A percentile compares a stretch with the other conserved stretches of the same genome.
Conservation (phyloP, 2,888 invertebrate species). For the Microctonus hyperodae region DNA sequence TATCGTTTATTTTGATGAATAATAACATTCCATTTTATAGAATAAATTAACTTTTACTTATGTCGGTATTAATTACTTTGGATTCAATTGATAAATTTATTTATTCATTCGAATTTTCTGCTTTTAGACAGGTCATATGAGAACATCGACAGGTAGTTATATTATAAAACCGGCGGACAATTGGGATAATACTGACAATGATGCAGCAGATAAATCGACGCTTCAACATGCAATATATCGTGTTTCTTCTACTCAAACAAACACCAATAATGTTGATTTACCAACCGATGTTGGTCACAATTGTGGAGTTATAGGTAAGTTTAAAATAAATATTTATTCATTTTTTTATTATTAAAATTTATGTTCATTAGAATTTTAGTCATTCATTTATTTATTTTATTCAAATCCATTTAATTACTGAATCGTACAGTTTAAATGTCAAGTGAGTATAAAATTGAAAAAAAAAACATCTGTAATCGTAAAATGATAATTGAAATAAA, state of each 20-base stretch:
- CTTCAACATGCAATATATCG: conserved; percentile 57
- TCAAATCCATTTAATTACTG: not conserved
- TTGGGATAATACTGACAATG: conserved; percentile 56
- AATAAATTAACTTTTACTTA: too few relatives aligned
- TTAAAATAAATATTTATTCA: conserved; percentile 11
- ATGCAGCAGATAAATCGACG: conserved; percentile 50
- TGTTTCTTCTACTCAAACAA: conserved; percentile 37
- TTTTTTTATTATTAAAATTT: not conserved
- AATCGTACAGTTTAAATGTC: not conserved
- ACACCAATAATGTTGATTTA: conserved; percentile 35
- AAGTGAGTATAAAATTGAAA: not conserved
- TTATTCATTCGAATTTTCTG: conserved; percentile 25
- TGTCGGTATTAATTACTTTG: conserved; percentile 21
- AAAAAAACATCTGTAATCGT: not conserved
- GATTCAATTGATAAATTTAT: not conserved
- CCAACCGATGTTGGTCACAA: conserved; percentile 41
- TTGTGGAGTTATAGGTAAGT: conserved; percentile 57
- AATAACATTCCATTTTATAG: not conserved
- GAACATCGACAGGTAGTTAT: conserved; percentile 71
- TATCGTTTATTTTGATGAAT: not conserved
- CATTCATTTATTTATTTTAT: not conserved
- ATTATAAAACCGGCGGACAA: conserved; percentile 72
- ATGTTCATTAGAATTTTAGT: not conserved
- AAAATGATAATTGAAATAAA: not conserved
- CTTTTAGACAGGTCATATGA: conserved; percentile 74